These are phyloP conservation scores for Limenitis camilla DNA, from an alignment of 2,888 invertebrate genomes.

Conservation along the genomic window DNA sequence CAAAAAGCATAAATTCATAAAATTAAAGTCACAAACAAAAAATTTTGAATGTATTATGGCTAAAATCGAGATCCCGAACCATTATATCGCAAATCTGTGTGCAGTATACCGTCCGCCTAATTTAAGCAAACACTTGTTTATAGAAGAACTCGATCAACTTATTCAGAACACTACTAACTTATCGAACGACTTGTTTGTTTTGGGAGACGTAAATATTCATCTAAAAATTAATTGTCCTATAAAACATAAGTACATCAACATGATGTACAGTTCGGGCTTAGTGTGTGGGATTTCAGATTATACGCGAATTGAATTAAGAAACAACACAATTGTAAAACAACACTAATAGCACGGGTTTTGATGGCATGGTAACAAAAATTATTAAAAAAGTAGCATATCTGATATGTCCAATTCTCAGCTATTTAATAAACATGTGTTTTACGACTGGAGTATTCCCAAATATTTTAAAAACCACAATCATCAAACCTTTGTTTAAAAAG, in stretches of 20 bases:
- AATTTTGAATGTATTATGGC: constrained; percentile 2
- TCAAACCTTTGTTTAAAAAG: too few relatives aligned
- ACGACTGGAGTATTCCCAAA: too few relatives aligned
- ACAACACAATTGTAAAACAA: neutral
- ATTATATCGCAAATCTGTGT: constrained; percentile 1
- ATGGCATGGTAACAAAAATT: too few relatives aligned
- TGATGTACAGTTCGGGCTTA: too few relatives aligned
- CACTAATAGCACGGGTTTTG: too few relatives aligned
- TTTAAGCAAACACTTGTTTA: constrained; percentile 1
- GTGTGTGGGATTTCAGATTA: too few relatives aligned
- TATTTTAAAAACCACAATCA: too few relatives aligned
- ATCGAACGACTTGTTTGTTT: too few relatives aligned
- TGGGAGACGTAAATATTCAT: constrained; percentile 1
- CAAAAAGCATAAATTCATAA: constrained; percentile 1
- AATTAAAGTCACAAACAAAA: constrained; percentile 2
- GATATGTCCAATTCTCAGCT: too few relatives aligned
- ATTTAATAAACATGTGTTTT: too few relatives aligned
- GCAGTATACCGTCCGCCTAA: constrained; percentile 3
- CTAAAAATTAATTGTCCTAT: neutral
- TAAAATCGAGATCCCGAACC: neutral
- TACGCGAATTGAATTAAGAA: constrained; percentile 1
- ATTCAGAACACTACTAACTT: too few relatives aligned
- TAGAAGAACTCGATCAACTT: constrained; percentile 2
- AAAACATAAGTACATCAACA: constrained; percentile 4
- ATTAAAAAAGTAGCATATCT: too few relatives aligned